Conservation (phyloP, 2,113 vertebrate genomes). For the Xenopus borealis region DNA sequence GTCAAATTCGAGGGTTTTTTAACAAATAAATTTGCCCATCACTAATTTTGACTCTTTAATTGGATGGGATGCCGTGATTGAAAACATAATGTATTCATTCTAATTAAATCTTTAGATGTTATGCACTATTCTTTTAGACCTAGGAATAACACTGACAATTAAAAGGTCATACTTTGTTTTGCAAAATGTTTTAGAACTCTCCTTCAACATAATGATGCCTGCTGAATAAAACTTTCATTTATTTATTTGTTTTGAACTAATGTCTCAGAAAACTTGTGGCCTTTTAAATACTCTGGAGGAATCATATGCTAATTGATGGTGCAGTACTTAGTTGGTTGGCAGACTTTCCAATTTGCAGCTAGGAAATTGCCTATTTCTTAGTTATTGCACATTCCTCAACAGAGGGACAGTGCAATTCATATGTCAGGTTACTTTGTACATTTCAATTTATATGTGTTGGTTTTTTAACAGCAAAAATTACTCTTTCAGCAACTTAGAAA, state of each 20-base stretch:
- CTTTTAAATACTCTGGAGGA: constrained; percentile 69
- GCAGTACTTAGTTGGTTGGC: constrained; percentile 87
- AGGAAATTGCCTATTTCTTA: constrained; percentile 88
- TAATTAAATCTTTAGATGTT: too few relatives aligned
- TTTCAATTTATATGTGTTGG: constrained; percentile 59
- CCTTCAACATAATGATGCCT: not conserved
- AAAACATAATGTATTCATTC: too few relatives aligned
- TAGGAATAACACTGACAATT: too few relatives aligned
- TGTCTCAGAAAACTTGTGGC: constrained; percentile 22
- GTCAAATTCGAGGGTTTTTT: too few relatives aligned
- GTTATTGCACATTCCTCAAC: constrained; percentile 73
- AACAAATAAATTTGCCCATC: too few relatives aligned
- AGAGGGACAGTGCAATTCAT: constrained; percentile 64
- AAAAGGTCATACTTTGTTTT: too few relatives aligned
- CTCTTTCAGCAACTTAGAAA: constrained; percentile 61
- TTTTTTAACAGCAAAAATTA: constrained; percentile 65
- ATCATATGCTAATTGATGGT: constrained; percentile 87
- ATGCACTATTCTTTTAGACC: too few relatives aligned
- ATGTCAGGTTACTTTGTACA: constrained; percentile 56
- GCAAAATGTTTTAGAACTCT: not conserved
- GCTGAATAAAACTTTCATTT: constrained; percentile 2
- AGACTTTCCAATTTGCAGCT: constrained; percentile 87
- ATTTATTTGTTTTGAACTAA: constrained; percentile 23
- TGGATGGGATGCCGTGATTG: too few relatives aligned
- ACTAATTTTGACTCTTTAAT: too few relatives aligned